phyloP scores from a whole-genome alignment of 2,797 vertebrate species.

The Oceanodroma leucorhoa region DNA sequence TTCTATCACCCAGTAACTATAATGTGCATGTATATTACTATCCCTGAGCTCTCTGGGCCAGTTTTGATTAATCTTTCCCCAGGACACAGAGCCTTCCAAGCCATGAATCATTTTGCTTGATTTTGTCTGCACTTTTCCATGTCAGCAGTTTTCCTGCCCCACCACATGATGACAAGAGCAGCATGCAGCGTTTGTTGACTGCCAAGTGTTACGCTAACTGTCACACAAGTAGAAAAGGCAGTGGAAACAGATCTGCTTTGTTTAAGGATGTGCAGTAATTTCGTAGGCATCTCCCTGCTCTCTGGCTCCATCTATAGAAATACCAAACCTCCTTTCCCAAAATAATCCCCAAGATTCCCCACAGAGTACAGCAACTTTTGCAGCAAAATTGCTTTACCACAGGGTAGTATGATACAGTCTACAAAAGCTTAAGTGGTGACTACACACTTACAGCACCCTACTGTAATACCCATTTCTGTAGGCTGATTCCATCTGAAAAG shows the following conservation, averaged over 20 bases:
- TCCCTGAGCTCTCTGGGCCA: conserved; percentile 5
- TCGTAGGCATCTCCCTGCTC: not conserved
- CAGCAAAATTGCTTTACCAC: not conserved
- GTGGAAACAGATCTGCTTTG: conserved; percentile 11
- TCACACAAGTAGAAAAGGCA: conserved; percentile 19
- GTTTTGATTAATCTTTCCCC: conserved; percentile 56
- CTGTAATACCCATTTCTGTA: not conserved
- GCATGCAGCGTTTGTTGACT: conserved; percentile 1
- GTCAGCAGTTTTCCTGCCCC: conserved; percentile 61
- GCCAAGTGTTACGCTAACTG: conserved; percentile 33
- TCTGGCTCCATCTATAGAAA: not conserved
- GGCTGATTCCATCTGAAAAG: not conserved
- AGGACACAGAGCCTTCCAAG: conserved; percentile 47
- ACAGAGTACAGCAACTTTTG: not conserved
- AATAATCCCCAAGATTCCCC: not conserved
- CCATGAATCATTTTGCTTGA: conserved; percentile 51
- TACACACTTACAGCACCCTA: not conserved
- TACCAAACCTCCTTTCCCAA: not conserved
- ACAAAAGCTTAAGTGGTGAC: not conserved
- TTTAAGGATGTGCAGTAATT: not conserved
- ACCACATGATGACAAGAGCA: conserved; percentile 51
- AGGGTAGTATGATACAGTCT: not conserved
- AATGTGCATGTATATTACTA: conserved; percentile 11
- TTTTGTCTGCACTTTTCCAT: conserved; percentile 55
- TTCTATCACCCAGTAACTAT: conserved; percentile 49